Conservation (phyloP, 35 echinoderm and acorn worm species). For the Amphiura filiformis region DNA sequence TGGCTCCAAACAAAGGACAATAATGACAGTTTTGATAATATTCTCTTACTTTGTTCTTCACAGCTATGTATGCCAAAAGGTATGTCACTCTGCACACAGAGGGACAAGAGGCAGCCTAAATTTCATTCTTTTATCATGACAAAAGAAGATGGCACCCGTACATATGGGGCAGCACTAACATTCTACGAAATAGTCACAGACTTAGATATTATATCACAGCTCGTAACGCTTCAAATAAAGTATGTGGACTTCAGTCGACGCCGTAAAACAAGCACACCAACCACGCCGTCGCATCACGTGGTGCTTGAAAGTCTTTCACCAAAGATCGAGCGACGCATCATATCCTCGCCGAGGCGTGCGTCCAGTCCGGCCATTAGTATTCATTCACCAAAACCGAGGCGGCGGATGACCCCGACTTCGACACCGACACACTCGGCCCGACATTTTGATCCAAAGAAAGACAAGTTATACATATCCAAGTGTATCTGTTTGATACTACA, state of each 20-base stretch:
- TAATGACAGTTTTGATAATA: slow-evolving; percentile 18
- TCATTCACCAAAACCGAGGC: slow-evolving; percentile 37
- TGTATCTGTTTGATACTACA: slow-evolving; percentile 80
- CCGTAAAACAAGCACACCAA: slow-evolving; percentile 53
- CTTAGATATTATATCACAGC: slow-evolving; percentile 1
- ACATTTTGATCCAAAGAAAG: slow-evolving; percentile 80
- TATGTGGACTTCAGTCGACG: slow-evolving; percentile 45
- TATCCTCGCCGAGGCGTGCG: slow-evolving; percentile 38
- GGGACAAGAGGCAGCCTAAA: slow-evolving; percentile 59
- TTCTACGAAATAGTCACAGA: slow-evolving; percentile 83
- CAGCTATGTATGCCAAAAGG: slow-evolving; percentile 99
- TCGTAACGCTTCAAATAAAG: slow-evolving; percentile 45
- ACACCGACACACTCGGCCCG: slow-evolving; percentile 16
- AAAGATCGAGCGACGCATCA: slow-evolving; percentile 22
- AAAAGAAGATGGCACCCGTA: slow-evolving; percentile 70
- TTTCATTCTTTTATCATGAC: slow-evolving; percentile 95
- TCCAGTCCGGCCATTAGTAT: slow-evolving; percentile 69
- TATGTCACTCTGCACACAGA: slow-evolving; percentile 80
- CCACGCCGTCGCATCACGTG: slow-evolving; percentile 44
- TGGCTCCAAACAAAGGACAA: not conserved
- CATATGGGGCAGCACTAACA: slow-evolving; percentile 75
- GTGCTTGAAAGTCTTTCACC: slow-evolving; percentile 64
- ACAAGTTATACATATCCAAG: slow-evolving; percentile 87
- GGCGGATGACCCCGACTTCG: slow-evolving; percentile 57
- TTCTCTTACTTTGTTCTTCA: slow-evolving; percentile 4